Base-by-base conservation (phyloP, 2,888 invertebrate species). In the Pandemis heparana region DNA sequence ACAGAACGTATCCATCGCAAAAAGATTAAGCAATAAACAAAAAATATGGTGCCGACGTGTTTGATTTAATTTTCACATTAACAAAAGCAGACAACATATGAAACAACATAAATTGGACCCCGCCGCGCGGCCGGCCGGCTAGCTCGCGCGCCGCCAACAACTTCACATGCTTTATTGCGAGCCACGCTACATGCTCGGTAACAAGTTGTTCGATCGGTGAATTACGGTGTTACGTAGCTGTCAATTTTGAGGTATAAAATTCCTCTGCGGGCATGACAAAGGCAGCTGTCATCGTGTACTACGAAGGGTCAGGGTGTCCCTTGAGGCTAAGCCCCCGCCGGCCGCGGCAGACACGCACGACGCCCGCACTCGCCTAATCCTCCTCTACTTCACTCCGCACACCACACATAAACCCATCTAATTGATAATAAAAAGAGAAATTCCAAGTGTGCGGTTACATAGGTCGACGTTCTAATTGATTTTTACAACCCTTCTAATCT, bases 331-430 rank as follows among this genome's bases (percentile, higher is more conserved):
- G 94, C 93, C 89, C 87, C 85, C 84, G 85, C 82, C 87, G 86
- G 79, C 82, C 85, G 82, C 80, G 80, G 79, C 83, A 89, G 92
- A 90, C 94, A 94, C 94, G 94, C 91, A 89, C 92, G 87, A 85
- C 86, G 83, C 87, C 88, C 87, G 85, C 83, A 87, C 88, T 87
- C 88, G 79, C 84, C 88, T 92, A 92, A 94, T 92, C 92, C 92
- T 84, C 89, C 89, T 89, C 92, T 91, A 89, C 91, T 91, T 88
- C 85, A 84, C 90, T 92, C 90, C 89, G 91, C 90, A 89, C 90
- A 90, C 88, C 86, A 84, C 91, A 92, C 90, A 92, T 92, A 92
- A 94, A 93, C 90, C 92, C 92, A 91, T 91, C 93, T 94, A 94
- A 93, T 94, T 93, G 94, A 92, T 92, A 93, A 94, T 93, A 93